These are phyloP conservation scores for Ellobium chinense DNA, from an alignment of 2,888 invertebrate species.

Conservation along the genomic window DNA sequence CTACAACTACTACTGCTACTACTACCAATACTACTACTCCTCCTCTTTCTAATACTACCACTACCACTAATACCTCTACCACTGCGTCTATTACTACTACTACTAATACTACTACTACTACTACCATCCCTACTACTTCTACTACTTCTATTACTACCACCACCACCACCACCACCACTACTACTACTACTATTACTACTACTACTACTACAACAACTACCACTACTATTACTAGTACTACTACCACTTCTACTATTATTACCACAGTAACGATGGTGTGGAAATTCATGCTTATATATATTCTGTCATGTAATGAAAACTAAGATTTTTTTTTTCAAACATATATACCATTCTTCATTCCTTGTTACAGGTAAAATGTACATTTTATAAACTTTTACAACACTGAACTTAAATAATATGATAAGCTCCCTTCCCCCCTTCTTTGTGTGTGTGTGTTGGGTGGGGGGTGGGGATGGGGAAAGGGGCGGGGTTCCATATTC, in stretches of 20 bases:
- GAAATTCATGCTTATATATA: too few species aligned
- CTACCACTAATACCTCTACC: conserved; percentile 14
- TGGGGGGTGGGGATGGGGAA: too few species aligned
- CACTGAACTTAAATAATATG: too few species aligned
- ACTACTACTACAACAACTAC: conserved; percentile 31
- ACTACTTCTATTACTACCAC: conserved; percentile 40
- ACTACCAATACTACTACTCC: conserved; percentile 21
- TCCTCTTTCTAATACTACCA: conserved; percentile 16
- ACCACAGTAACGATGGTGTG: too few species aligned
- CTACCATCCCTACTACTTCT: conserved; percentile 40
- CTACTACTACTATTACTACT: conserved; percentile 41
- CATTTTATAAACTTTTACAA: too few species aligned
- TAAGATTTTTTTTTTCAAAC: too few species aligned
- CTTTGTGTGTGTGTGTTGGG: too few species aligned
- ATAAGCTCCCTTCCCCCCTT: too few species aligned
- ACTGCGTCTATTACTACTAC: conserved; percentile 15
- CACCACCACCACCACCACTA: conserved; percentile 33
- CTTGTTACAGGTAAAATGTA: too few species aligned
- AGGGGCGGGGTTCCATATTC: too few species aligned
- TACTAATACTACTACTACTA: conserved; percentile 40
- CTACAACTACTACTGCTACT: conserved; percentile 15
- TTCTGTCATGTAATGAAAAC: too few species aligned
- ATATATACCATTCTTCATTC: too few species aligned
- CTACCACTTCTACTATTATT: conserved; percentile 13
- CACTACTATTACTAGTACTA: conserved; percentile 16